phyloP scores from a whole-genome alignment of 2,113 vertebrate genomes.

The Charina bottae region DNA sequence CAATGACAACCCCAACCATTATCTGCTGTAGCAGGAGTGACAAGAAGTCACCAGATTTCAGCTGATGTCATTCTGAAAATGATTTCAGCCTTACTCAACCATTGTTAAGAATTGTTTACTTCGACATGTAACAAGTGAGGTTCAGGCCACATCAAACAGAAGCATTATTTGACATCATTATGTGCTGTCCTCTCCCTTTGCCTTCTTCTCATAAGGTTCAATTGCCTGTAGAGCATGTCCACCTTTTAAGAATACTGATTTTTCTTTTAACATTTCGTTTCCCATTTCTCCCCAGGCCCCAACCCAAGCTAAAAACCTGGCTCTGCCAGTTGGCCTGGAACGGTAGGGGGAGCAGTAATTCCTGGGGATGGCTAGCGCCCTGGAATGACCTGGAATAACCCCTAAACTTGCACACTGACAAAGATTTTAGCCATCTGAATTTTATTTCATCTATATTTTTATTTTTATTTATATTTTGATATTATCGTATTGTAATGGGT shows the following conservation, averaged over 20 bases:
- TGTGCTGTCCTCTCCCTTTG: not conserved
- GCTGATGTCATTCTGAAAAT: not conserved
- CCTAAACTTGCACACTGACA: too few species aligned
- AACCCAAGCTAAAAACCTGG: too few species aligned
- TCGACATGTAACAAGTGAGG: not conserved
- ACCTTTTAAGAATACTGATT: not conserved
- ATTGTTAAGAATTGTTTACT: not conserved
- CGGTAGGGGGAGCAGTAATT: too few species aligned
- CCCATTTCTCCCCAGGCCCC: not conserved
- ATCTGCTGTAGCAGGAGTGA: not conserved
- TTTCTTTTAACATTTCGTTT: not conserved
- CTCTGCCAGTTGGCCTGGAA: too few species aligned
- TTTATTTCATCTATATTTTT: too few species aligned
- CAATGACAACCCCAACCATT: not conserved
- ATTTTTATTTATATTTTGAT: too few species aligned
- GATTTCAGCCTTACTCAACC: not conserved
- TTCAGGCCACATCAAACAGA: not conserved
- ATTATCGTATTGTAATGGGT: too few species aligned
- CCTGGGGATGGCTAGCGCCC: too few species aligned
- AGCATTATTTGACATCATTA: not conserved
- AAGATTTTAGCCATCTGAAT: too few species aligned
- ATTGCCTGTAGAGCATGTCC: too few species aligned
- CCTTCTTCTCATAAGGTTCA: not conserved
- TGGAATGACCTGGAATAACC: too few species aligned
- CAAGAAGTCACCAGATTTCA: not conserved